Evolutionary conservation across 2,797 vertebrate genomes (phyloP), one percentile per base, ranked within the genome.

Genomic region (Vultur gryphus): DNA sequence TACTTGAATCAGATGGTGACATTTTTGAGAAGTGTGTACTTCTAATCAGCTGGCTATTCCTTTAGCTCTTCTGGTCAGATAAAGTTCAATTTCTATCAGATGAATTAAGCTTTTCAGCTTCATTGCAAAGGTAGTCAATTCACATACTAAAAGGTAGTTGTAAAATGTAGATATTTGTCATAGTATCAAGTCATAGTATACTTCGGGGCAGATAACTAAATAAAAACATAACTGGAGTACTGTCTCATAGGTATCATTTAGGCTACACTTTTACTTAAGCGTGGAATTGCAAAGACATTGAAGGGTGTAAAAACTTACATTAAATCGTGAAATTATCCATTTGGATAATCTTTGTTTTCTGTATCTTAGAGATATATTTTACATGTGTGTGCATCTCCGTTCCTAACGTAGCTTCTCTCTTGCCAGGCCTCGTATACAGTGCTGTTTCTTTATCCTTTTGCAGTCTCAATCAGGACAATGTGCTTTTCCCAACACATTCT

Each of bases 351-450:
- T 46, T 19, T 66, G 15, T 21, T 64, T 78, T 75, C n/a, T 49
- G 9, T 71, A 19, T 49, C 11, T 49, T 2, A n/a, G 62, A 58
- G 49, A 17, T 58, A 2, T 15, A 35, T 88, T 87, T 41, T 37
- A 64, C 25, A 4, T 18, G 5, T 41, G 16, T 59, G 9, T 72
- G 39, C 24, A 28, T 24, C 9, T 71, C 39, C 3, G 0, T 69
- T 87, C 46, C 44, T 79, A 13, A 33, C 2, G 2, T 24, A 49
- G 14, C 41, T 88, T 70, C 46, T 83, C 26, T 89, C 52, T 67
- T 37, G 18, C 37, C 6, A 26, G 58, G 26, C 71, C 29, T 87
- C 0, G 0, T 4, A 9, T 13, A 17, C 24, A 16, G 13, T 11
- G 15, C 28, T 85, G 26, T 48, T 81, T 4, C 61, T 88, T 84